Conservation (phyloP, 2,113 vertebrate genomes). For the Pungitius pungitius region DNA sequence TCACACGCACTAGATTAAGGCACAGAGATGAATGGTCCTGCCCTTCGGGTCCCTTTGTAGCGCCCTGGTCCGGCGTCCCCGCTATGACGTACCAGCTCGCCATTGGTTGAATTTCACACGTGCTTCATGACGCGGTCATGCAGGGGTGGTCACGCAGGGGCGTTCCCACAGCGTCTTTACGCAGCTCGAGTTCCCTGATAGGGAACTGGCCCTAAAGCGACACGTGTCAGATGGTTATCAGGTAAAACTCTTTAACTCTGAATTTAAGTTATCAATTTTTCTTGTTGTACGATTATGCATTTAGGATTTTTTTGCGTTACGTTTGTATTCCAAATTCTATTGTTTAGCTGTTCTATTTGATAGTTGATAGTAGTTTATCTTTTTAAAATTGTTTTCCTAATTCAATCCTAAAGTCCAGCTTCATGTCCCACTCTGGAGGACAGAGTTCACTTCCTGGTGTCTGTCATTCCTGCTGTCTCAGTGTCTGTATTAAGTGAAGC, state of each 20-base stretch:
- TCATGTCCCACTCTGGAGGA: background rate
- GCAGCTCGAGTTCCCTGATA: too few species aligned
- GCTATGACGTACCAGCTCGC: too few species aligned
- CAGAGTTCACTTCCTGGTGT: conserved; percentile 46
- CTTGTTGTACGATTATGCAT: background rate
- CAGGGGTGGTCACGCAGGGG: too few species aligned
- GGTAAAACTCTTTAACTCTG: conserved; percentile 27
- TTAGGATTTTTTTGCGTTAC: too few species aligned
- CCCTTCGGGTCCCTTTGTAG: too few species aligned
- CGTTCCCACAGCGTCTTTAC: too few species aligned
- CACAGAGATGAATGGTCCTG: too few species aligned
- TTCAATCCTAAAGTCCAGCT: background rate
- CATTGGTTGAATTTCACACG: too few species aligned
- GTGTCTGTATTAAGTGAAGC: rapidly evolving
- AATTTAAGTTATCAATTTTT: background rate
- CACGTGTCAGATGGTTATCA: conserved; percentile 37
- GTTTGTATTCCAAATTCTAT: background rate
- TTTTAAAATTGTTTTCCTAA: conserved; percentile 9
- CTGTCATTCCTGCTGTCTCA: conserved; percentile 5
- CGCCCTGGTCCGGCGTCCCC: too few species aligned
- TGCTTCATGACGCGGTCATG: too few species aligned
- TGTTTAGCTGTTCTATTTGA: background rate
- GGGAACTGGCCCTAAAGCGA: conserved; percentile 37
- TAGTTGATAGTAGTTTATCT: background rate
- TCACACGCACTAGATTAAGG: too few species aligned